Evolutionary conservation across 2,797 vertebrate genomes (phyloP).

Genomic region (Sebastes glaucus): DNA sequence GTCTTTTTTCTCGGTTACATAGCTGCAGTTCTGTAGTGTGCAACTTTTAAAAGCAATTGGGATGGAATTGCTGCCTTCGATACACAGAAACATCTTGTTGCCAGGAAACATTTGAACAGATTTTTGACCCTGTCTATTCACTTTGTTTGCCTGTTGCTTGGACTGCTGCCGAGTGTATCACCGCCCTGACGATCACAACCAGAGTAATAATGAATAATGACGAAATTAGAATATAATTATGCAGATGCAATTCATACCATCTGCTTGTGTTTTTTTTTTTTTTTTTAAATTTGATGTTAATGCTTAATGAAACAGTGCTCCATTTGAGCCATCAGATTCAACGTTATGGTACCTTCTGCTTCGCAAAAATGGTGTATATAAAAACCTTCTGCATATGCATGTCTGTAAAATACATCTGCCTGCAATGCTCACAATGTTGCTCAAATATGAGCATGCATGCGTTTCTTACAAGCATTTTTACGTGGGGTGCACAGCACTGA

Average conservation of each 20-base stretch:
- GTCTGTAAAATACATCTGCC: constrained; percentile 4
- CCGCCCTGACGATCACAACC: constrained; percentile 66
- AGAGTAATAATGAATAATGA: constrained; percentile 70
- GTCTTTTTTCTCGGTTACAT: constrained; percentile 42
- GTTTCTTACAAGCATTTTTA: background rate
- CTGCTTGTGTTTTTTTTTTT: constrained; percentile 53
- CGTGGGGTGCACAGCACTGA: background rate
- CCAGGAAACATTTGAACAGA: constrained; percentile 80
- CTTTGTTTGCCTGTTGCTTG: constrained; percentile 73
- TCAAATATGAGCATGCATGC: background rate
- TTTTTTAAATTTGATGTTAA: constrained; percentile 3
- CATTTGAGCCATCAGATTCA: constrained; percentile 30
- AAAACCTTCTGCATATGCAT: constrained; percentile 19
- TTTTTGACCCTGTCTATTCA: constrained; percentile 77
- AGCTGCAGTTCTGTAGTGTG: constrained; percentile 59
- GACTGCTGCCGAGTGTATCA: constrained; percentile 70
- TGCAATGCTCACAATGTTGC: constrained; percentile 18
- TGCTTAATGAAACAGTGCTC: constrained; percentile 28
- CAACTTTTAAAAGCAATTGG: constrained; percentile 72
- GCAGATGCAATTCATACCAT: constrained; percentile 73
- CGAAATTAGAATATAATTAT: constrained; percentile 71
- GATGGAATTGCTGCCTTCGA: constrained; percentile 68
- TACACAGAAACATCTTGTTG: constrained; percentile 71
- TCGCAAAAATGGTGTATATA: background rate
- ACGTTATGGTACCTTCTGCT: constrained; percentile 15